These are phyloP conservation scores for Monochamus saltuarius DNA, from an alignment of 1,140 invertebrate genomes.

Conservation along the genomic window DNA sequence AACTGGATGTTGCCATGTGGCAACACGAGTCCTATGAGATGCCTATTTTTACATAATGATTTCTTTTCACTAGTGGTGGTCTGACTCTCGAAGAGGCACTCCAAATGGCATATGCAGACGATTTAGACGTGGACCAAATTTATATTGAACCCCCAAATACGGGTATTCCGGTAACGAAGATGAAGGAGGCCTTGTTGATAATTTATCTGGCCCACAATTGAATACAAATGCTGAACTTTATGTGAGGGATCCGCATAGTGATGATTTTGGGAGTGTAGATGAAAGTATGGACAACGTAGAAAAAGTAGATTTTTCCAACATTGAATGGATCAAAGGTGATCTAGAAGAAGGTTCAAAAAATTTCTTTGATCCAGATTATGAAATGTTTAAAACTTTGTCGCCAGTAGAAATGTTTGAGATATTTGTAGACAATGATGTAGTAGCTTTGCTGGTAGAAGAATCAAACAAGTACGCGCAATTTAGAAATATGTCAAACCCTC, in stretches of 20 bases:
- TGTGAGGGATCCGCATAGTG: neutral
- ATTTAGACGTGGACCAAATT: neutral
- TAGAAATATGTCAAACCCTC: neutral
- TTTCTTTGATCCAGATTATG: neutral
- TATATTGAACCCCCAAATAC: neutral
- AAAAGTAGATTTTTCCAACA: too few species aligned
- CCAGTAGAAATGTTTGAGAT: neutral
- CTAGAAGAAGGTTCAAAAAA: neutral
- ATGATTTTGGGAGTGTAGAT: neutral
- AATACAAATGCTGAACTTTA: neutral
- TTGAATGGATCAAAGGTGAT: neutral
- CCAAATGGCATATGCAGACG: slow-evolving; percentile 6
- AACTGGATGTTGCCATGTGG: neutral
- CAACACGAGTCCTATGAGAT: too few species aligned
- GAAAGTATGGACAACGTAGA: neutral
- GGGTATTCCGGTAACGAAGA: neutral
- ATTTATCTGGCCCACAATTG: neutral
- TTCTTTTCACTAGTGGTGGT: neutral
- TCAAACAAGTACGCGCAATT: neutral
- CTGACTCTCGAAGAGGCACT: slow-evolving; percentile 3
- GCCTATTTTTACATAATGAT: neutral
- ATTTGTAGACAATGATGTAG: neutral
- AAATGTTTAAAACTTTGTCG: neutral
- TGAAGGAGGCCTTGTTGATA: neutral
- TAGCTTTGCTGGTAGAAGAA: neutral